Evolutionary conservation across 2,797 vertebrate genomes (phyloP).

Genomic region (Falco berigora): DNA sequence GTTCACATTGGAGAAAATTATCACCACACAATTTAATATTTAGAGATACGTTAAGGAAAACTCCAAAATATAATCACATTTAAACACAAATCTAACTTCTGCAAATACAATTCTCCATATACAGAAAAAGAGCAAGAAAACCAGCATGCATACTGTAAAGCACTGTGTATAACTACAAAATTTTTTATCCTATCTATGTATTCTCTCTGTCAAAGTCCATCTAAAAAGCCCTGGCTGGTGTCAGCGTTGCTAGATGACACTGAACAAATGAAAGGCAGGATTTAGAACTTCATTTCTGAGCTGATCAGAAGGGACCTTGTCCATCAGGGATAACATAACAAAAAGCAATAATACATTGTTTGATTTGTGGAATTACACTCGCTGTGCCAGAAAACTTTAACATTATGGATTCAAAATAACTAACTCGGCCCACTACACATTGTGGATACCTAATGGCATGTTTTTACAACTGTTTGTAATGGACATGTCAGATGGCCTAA

Average conservation of each 20-base stretch:
- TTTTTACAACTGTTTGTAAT: constrained; percentile 60
- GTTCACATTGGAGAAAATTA: background rate
- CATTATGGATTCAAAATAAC: background rate
- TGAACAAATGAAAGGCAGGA: background rate
- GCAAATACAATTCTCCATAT: background rate
- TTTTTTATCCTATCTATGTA: background rate
- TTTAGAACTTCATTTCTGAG: background rate
- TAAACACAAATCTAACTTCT: background rate
- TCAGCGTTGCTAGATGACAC: background rate
- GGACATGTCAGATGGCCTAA: background rate
- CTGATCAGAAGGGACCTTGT: background rate
- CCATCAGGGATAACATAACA: background rate
- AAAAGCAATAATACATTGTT: background rate
- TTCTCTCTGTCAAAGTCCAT: background rate
- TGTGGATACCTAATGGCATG: background rate
- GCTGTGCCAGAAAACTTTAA: background rate
- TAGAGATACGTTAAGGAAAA: background rate
- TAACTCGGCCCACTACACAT: background rate
- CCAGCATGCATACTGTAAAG: background rate
- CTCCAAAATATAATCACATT: background rate
- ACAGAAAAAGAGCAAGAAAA: background rate
- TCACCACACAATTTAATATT: background rate
- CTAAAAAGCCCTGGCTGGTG: background rate
- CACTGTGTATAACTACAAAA: background rate
- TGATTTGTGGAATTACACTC: background rate